Base-by-base conservation (phyloP, 2,113 vertebrate genomes). In the Thryonomys swinderianus region DNA sequence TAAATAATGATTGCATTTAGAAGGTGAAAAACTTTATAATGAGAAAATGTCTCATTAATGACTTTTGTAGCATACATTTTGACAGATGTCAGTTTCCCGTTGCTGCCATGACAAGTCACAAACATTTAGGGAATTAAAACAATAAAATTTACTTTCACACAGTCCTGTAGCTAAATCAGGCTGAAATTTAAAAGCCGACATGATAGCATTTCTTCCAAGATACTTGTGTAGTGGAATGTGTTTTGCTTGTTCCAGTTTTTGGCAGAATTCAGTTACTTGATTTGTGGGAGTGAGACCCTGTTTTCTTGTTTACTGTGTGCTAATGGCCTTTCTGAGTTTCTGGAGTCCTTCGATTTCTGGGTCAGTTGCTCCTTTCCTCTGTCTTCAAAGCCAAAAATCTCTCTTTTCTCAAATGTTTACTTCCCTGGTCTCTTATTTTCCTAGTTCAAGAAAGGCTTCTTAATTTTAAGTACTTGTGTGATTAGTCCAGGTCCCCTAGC, bases 31-130 rank as follows among this genome's bases (percentile, higher is more conserved):
- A 69, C 51, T 30, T 59, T 96, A 66, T 42, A 85, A 76, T 40
- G 48, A 81, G 57, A 85, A 67, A 86, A 48, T 90, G n/a, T 94
- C 53, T 82, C 34, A 20, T 73, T 80, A 93, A 67, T 92, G 90
- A 85, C 85, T 10, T 59, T 91, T 85, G 21, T 62, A 27, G 37
- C 76, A 0, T 57, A 80, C 32, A 12, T 27, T 37, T 37, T 64
- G 62, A 34, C 90, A 21, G 69, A 86, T 20, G 78, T 61, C 10
- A 59, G 13, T 76, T 85, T 90, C 87, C 42, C 64, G 57, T 62
- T 79, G 12, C 45, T 74, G 30, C 21, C 40, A 20, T 85, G 53
- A 84, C 14, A 78, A 86, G 79, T 92, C 57, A 45, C 25, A 76
- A 74, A 66, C 32, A 82, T 32, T 45, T 21, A 85, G 34, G 91